Evolutionary conservation across 1,140 invertebrate genomes (phyloP).

Genomic region (Bombus fervidus): DNA sequence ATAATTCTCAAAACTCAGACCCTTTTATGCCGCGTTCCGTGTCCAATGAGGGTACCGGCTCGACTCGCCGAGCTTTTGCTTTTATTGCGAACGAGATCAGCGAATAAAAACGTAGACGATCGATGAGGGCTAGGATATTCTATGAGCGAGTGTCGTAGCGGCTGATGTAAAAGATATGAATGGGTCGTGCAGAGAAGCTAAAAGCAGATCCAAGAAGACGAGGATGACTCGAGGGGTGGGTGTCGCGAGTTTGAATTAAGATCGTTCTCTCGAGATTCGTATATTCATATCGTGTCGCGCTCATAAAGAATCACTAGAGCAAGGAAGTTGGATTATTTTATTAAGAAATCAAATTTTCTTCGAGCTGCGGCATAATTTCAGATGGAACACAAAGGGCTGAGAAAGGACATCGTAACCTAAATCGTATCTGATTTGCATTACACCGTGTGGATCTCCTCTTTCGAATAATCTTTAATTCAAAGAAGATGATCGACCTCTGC

Average conservation of each 20-base stretch:
- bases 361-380: neutral
- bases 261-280: neutral
- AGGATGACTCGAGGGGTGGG: neutral
- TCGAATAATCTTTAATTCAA: neutral
- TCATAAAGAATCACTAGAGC: neutral
- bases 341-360: neutral
- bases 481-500: neutral
- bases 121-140: neutral
- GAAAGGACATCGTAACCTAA: too few relatives aligned
- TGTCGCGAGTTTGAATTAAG: neutral
- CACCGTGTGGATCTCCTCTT: neutral
- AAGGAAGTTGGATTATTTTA: neutral
- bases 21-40: neutral
- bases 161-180: too few relatives aligned
- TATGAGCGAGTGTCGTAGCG: neutral
- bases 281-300: neutral
- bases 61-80: neutral
- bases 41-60: too few relatives aligned
- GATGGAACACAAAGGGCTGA: too few relatives aligned
- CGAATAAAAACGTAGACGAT: neutral
- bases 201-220: neutral
- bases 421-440: neutral
- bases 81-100: neutral
- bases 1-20: conserved; percentile 13
- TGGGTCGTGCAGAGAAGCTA: neutral